A percentile compares a stretch with the other conserved stretches of the same genome.
These are phyloP conservation scores for Platyrinchus mystaceus DNA, from an alignment of 2,797 vertebrate species.

Conservation along the genomic window DNA sequence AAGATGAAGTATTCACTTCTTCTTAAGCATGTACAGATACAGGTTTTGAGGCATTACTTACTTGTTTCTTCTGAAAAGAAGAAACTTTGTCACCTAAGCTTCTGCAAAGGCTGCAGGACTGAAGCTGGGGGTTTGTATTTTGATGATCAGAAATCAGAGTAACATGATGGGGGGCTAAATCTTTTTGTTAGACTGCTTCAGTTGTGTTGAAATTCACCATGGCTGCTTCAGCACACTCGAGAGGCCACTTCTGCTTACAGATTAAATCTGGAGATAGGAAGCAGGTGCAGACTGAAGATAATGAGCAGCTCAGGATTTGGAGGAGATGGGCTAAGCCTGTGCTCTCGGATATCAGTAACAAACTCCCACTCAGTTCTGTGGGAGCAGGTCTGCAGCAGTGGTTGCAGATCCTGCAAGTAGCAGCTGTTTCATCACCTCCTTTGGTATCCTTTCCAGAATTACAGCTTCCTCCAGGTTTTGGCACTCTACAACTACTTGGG, in stretches of 20 bases:
- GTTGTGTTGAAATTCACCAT: not conserved
- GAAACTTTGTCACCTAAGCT: not conserved
- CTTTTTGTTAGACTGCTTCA: not conserved
- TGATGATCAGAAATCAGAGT: not conserved
- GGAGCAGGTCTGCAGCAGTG: not conserved
- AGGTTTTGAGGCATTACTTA: not conserved
- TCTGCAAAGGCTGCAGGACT: not conserved
- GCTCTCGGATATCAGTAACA: constrained; percentile 2
- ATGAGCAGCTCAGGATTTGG: constrained; percentile 1
- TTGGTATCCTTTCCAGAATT: constrained; percentile 20
- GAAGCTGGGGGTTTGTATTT: not conserved
- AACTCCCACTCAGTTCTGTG: constrained; percentile 26
- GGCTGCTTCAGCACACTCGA: not conserved
- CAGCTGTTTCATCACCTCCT: constrained; percentile 53
- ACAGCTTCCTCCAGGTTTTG: constrained; percentile 38
- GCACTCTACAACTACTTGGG: not conserved
- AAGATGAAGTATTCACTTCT: not conserved
- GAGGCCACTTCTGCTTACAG: constrained; percentile 5
- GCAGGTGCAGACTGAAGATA: constrained; percentile 46
- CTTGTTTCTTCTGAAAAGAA: not conserved
- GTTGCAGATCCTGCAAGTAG: not conserved
- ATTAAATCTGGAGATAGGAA: constrained; percentile 31
- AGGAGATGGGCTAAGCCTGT: not conserved
- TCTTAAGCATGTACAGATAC: not conserved
- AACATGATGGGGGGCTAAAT: not conserved